phyloP scores from a whole-genome alignment of 2,797 vertebrate species.

The Pangasius macronema region DNA sequence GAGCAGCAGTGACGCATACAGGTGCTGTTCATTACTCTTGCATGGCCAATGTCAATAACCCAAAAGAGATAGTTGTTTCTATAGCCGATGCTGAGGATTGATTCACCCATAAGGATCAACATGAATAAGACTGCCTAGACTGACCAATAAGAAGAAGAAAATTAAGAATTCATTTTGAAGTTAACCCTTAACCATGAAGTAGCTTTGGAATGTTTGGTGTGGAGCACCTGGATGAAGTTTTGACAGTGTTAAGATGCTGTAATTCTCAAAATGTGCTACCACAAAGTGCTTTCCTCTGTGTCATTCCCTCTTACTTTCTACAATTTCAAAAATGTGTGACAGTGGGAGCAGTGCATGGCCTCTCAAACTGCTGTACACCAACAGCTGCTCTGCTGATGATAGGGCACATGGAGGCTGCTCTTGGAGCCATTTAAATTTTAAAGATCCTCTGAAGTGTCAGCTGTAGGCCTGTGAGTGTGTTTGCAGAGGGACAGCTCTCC shows the following conservation, averaged over 20 bases:
- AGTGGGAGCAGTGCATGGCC: conserved; percentile 29
- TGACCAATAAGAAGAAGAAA: conserved; percentile 33
- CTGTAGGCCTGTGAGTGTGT: conserved; percentile 64
- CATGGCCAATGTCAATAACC: conserved; percentile 53
- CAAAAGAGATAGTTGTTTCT: conserved; percentile 52
- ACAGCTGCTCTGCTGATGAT: conserved; percentile 73
- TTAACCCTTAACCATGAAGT: conserved; percentile 25
- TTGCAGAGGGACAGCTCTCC: conserved; percentile 23
- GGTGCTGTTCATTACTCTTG: conserved; percentile 38
- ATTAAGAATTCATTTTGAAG: conserved; percentile 28
- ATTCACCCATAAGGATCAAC: conserved; percentile 44
- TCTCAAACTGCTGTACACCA: conserved; percentile 52
- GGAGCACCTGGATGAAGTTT: not conserved
- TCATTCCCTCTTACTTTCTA: conserved; percentile 29
- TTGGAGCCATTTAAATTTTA: conserved; percentile 81
- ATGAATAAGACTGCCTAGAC: conserved; percentile 35
- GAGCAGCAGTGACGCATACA: conserved; percentile 51
- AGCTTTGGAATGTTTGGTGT: conserved; percentile 13
- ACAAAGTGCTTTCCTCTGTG: conserved; percentile 34
- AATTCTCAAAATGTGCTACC: conserved; percentile 1
- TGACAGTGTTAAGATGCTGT: conserved; percentile 6
- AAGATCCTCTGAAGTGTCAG: conserved; percentile 69
- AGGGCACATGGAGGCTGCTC: conserved; percentile 49
- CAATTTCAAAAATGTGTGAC: conserved; percentile 46
- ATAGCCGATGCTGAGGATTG: conserved; percentile 45